Conservation (phyloP, 2,888 invertebrate genomes). For the Patella pellucida region DNA sequence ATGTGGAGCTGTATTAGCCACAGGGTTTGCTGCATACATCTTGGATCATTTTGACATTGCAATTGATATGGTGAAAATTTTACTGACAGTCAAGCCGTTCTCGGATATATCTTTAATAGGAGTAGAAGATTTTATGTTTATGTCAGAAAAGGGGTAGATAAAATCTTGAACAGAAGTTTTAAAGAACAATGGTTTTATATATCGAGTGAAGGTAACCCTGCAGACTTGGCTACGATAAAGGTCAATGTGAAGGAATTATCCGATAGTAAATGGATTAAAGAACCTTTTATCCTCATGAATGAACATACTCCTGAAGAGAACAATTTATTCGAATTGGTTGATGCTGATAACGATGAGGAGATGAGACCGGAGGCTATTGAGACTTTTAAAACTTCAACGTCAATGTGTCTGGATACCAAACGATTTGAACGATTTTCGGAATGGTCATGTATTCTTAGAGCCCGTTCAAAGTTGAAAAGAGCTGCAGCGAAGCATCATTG, state of each 20-base stretch:
- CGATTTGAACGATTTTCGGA: background rate
- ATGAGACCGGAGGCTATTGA: constrained; percentile 12
- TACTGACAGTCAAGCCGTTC: constrained; percentile 21
- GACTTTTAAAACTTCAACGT: background rate
- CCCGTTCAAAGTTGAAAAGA: background rate
- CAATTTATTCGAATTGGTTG: background rate
- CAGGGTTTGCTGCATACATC: constrained; percentile 15
- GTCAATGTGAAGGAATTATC: background rate
- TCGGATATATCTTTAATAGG: constrained; percentile 23
- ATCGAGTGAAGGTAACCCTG: background rate
- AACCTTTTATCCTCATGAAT: background rate
- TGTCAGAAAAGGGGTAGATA: constrained; percentile 16
- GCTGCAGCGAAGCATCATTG: background rate
- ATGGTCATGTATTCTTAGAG: background rate
- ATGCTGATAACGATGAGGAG: constrained; percentile 4
- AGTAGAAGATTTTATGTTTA: constrained; percentile 22
- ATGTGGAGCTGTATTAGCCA: constrained; percentile 29
- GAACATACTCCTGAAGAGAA: background rate
- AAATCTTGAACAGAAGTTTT: constrained; percentile 21
- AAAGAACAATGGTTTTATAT: background rate
- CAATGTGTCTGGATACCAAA: background rate
- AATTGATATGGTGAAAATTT: constrained; percentile 4
- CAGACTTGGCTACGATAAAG: constrained; percentile 15
- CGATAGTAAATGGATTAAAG: background rate
- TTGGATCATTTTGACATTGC: background rate